phyloP scores from a whole-genome alignment of 2,888 invertebrate species.

The Himalopsyche kuldschensis region DNA sequence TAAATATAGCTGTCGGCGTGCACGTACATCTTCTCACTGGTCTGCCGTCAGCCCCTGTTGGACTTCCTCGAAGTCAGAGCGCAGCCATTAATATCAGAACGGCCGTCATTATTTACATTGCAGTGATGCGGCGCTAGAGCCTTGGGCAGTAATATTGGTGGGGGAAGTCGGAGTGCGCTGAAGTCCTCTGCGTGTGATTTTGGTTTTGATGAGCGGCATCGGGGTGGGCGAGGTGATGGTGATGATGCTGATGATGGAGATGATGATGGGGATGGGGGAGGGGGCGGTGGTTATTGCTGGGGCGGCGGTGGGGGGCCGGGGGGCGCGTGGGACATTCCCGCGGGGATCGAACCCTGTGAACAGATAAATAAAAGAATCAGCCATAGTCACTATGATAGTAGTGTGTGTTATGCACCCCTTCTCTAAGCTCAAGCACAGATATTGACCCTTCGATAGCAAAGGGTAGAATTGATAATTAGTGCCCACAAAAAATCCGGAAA shows the following conservation, averaged over 20 bases:
- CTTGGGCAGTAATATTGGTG: constrained; percentile 8
- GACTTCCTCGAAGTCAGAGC: background rate
- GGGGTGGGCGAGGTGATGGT: background rate
- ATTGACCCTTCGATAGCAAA: too few relatives aligned
- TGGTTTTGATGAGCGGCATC: background rate
- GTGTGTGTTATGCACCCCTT: too few relatives aligned
- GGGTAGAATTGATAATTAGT: too few relatives aligned
- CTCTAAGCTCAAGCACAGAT: too few relatives aligned
- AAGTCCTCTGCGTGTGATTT: constrained; percentile 5
- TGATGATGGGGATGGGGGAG: constrained; percentile 21
- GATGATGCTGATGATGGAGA: constrained; percentile 37
- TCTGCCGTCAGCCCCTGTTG: background rate
- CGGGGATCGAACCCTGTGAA: constrained; percentile 39
- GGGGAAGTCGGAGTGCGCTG: background rate
- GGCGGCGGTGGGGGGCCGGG: constrained; percentile 54
- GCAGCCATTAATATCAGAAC: background rate
- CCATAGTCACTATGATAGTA: background rate
- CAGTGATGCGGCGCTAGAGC: constrained; percentile 4
- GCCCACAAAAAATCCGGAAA: too few relatives aligned
- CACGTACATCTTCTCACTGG: background rate
- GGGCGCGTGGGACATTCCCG: constrained; percentile 54
- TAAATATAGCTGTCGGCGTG: background rate
- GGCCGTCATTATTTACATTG: background rate
- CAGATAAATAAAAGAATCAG: background rate
- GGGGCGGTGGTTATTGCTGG: constrained; percentile 55